phyloP scores from a whole-genome alignment of 2,797 vertebrate species.

The Hydrophis major region DNA sequence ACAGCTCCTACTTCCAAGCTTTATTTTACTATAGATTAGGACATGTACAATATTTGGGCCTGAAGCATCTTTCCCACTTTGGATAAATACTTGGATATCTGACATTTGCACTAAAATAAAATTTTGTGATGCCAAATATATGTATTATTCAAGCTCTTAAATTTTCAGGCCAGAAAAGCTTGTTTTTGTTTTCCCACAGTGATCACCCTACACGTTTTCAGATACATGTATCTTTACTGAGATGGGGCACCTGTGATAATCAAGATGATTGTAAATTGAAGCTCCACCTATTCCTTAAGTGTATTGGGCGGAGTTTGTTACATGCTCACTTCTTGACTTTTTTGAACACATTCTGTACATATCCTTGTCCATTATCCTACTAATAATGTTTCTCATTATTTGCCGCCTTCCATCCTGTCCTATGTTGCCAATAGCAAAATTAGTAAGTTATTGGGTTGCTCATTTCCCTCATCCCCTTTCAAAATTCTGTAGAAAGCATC shows the following conservation, averaged over 20 bases:
- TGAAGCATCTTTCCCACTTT: not conserved
- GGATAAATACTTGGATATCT: not conserved
- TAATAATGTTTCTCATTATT: not conserved
- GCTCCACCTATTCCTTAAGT: not conserved
- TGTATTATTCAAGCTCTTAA: not conserved
- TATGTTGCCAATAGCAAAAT: not conserved
- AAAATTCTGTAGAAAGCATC: not conserved
- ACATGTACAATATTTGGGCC: not conserved
- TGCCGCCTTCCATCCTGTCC: not conserved
- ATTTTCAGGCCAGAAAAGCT: not conserved
- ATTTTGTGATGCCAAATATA: not conserved
- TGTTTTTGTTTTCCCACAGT: not conserved
- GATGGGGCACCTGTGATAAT: not conserved
- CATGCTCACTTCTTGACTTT: not conserved
- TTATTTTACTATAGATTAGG: not conserved
- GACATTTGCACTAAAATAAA: not conserved
- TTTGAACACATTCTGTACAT: not conserved
- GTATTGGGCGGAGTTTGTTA: not conserved
- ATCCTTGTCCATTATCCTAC: not conserved
- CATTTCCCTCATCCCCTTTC: not conserved
- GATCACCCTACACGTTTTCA: not conserved
- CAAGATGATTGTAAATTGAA: not conserved
- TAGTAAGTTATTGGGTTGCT: not conserved
- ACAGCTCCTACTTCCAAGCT: not conserved
- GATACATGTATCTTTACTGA: not conserved